phyloP scores from a whole-genome alignment of 2,113 vertebrate genomes.

The Miniopterus natalensis region DNA sequence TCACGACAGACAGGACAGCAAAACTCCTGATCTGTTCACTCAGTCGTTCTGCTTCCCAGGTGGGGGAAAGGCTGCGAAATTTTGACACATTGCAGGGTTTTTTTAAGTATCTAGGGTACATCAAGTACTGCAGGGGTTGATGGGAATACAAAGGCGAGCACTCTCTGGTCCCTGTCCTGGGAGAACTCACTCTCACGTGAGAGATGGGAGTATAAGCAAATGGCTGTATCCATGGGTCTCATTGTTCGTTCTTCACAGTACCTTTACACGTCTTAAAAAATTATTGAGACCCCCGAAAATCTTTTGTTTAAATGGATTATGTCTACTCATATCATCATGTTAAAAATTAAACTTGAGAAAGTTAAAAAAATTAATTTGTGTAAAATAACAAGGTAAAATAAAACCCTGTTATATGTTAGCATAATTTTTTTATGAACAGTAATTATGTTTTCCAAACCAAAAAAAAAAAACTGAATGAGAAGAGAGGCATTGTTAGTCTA shows the following conservation, averaged over 20 bases:
- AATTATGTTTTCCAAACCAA: background rate
- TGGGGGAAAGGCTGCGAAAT: background rate
- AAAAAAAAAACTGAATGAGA: background rate
- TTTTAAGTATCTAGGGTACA: background rate
- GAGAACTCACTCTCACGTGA: background rate
- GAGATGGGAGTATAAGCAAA: background rate
- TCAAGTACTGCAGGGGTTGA: background rate
- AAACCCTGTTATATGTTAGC: background rate
- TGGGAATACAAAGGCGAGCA: background rate
- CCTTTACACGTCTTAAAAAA: background rate
- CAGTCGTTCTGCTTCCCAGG: background rate
- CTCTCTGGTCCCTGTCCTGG: background rate
- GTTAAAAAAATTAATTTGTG: background rate
- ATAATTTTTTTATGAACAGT: background rate
- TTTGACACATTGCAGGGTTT: background rate
- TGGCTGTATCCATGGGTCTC: rapidly evolving
- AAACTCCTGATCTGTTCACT: background rate
- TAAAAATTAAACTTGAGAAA: background rate
- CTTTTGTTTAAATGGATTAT: background rate
- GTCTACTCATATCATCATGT: background rate
- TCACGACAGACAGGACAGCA: too few species aligned
- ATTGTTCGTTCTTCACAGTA: background rate
- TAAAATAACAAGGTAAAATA: background rate
- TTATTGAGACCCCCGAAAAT: background rate
- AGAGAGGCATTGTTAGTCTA: background rate